A percentile compares a stretch with the other conserved stretches of the same genome.
Conservation (phyloP, 2,113 vertebrate genomes). For the Lampris megalopsis region DNA sequence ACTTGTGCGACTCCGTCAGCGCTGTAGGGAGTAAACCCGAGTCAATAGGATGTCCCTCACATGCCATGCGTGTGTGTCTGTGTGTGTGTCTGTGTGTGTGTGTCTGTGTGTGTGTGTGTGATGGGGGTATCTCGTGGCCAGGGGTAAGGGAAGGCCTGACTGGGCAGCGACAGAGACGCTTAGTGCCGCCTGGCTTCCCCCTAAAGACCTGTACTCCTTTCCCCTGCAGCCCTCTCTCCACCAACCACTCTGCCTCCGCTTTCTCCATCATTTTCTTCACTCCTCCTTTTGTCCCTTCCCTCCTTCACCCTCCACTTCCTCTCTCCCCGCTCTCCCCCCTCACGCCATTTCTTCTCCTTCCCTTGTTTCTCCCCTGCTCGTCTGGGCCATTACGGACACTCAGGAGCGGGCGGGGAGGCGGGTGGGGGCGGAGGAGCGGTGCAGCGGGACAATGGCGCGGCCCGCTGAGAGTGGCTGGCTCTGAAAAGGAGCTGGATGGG, state of each 20-base stretch:
- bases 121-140: constrained; percentile 88
- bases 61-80: constrained; percentile 17
- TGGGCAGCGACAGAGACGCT: constrained; percentile 93
- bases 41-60: too few species aligned
- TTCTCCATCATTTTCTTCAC: constrained; percentile 67
- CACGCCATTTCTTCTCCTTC: constrained; percentile 39
- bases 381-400: constrained; percentile 96
- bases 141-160: constrained; percentile 93
- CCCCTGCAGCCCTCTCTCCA: constrained; percentile 81
- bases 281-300: constrained; percentile 1
- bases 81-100: constrained; percentile 48
- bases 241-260: constrained; percentile 68
- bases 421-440: constrained; percentile 77
- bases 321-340: constrained; percentile 67
- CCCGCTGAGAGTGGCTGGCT: constrained; percentile 88
- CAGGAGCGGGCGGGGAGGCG: constrained; percentile 86
- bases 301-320: neutral
- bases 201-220: constrained; percentile 91
- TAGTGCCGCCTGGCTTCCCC: constrained; percentile 96
- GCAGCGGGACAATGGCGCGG: constrained; percentile 71
- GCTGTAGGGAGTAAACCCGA: too few species aligned
- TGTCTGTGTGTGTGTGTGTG: neutral
- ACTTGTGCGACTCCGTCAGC: constrained; percentile 46
- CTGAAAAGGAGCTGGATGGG: constrained; percentile 82
- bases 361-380: constrained; percentile 67